Conservation (phyloP, 2,113 vertebrate species). For the Anhinga anhinga region DNA sequence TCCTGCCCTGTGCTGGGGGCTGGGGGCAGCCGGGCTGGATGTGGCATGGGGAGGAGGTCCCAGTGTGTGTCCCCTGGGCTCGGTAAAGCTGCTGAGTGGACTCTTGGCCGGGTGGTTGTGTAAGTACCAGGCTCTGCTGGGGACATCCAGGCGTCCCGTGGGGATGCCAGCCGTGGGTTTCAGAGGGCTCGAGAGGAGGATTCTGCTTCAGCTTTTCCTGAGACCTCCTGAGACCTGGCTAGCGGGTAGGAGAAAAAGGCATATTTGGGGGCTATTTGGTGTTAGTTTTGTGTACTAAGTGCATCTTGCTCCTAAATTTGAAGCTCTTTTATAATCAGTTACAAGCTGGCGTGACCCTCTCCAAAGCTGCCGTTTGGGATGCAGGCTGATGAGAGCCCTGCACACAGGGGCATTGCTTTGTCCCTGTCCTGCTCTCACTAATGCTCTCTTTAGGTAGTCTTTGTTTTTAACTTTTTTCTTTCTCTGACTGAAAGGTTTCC, state of each 20-base stretch:
- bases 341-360: too few species aligned
- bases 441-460: not conserved
- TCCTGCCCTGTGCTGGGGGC: not conserved
- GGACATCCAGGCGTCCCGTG: not conserved
- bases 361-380: not conserved
- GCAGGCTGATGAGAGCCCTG: not conserved
- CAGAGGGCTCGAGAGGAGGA: not conserved
- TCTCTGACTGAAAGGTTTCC: not conserved
- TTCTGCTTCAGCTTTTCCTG: not conserved
- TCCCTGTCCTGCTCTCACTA: not conserved
- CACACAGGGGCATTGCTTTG: accelerated
- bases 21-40: accelerated
- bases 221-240: not conserved
- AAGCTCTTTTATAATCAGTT: not conserved
- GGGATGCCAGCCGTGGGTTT: accelerated
- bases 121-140: not conserved
- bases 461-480: not conserved
- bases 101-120: not conserved
- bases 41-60: not conserved
- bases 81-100: not conserved
- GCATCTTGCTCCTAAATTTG: not conserved
- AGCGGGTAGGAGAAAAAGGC: not conserved
- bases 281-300: not conserved
- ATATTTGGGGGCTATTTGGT: not conserved
- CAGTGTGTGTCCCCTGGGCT: not conserved